phyloP scores from a whole-genome alignment of 2,797 vertebrate genomes.

The Lepilemur ruficaudatus region DNA sequence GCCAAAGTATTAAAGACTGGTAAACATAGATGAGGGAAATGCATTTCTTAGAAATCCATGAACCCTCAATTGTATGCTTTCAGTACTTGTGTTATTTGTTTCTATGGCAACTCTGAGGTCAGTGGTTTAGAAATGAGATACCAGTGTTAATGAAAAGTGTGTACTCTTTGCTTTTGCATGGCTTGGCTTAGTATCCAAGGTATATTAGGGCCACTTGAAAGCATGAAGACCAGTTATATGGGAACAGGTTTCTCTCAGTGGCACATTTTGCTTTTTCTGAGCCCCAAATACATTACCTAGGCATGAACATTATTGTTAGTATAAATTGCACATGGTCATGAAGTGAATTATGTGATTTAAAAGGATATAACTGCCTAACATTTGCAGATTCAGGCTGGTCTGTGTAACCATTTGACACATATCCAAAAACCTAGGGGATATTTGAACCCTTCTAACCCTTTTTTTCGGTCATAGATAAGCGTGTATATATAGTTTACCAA shows the following conservation, averaged over 20 bases:
- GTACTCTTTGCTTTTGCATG: constrained; percentile 62
- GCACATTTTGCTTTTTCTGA: constrained; percentile 76
- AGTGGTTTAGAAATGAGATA: constrained; percentile 76
- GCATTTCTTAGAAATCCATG: constrained; percentile 58
- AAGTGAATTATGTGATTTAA: constrained; percentile 43
- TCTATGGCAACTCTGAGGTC: constrained; percentile 84
- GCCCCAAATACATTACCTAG: constrained; percentile 65
- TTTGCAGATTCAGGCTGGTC: constrained; percentile 52
- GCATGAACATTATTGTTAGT: constrained; percentile 69
- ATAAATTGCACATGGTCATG: constrained; percentile 65
- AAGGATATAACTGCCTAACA: constrained; percentile 57
- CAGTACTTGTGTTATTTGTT: constrained; percentile 79
- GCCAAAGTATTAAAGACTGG: constrained; percentile 61
- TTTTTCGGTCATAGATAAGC: not conserved
- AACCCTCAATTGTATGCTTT: constrained; percentile 77
- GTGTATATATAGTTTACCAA: constrained; percentile 2
- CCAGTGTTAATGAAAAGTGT: constrained; percentile 74
- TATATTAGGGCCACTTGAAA: constrained; percentile 60
- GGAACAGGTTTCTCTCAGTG: constrained; percentile 75
- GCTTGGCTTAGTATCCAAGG: constrained; percentile 73
- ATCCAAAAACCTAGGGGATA: not conserved
- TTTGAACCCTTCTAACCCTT: constrained; percentile 1
- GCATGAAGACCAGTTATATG: constrained; percentile 67
- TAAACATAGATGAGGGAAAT: constrained; percentile 68
- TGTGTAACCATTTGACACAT: constrained; percentile 51